Evolutionary conservation across 2,888 invertebrate species (phyloP), one percentile per base, ranked within the genome.

Genomic region (Mythimna pallens): DNA sequence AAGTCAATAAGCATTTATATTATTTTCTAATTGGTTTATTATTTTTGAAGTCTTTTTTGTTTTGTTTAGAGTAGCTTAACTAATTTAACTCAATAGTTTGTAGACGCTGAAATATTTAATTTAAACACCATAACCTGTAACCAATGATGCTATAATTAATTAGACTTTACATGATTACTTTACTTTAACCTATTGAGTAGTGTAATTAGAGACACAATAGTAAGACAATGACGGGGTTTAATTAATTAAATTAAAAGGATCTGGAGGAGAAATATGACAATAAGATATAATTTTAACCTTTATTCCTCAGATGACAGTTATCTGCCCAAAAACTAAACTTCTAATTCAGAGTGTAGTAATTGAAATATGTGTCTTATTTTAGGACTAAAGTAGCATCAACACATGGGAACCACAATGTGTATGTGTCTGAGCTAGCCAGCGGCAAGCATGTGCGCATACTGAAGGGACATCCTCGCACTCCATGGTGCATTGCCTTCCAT

Each of bases 401-500:
- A 1, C 98, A 99, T 95, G 98, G 98, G 30, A 98, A 99, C 92
- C 99, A 99, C 91, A 98, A 98, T 92, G 98, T 99, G 50, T 98
- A 98, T 92, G 98, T 99, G 43, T 98, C 98, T 22, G 98, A 98
- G 89, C 93, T 98, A 57, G 97, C 97, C 30, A 98, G 97, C 86
- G 98, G 98, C 0, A 98, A 98, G 90, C 98, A 98, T 89, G 97
- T 98, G 36, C 97, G 97, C 86, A 98, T 98, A 55, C 92, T 99
- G 69, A 97, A 97, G 54, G 98, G 98, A 0, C 99, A 99, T 93
- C 98, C 98, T 3, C 96, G 99, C 52, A 99, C 98, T 20, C 99
- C 99, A 1, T 99, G 99, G 99, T 98, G 98, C 89, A 97, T 99
- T 66, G 98, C 98, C 58, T 99, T 98, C 92, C 99, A 99, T 94